Conservation (phyloP, 1,140 invertebrate genomes). For the Rhagoletis zephyria region DNA sequence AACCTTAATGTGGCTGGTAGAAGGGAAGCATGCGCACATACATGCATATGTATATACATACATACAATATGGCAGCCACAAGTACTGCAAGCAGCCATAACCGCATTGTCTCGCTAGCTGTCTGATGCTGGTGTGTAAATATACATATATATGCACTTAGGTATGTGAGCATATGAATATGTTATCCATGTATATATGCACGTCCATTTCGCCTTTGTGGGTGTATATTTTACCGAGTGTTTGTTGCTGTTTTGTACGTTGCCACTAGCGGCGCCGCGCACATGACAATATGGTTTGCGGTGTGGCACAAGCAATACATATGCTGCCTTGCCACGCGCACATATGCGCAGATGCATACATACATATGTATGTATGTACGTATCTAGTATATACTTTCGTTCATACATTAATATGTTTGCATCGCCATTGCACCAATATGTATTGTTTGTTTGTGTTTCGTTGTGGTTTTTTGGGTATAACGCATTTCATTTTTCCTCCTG, state of each 20-base stretch:
- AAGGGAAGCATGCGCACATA: neutral
- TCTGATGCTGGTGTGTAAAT: neutral
- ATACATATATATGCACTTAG: neutral
- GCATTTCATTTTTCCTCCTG: slow-evolving; percentile 12
- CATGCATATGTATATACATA: no score
- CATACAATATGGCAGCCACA: neutral
- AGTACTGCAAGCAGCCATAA: neutral
- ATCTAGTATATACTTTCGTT: neutral
- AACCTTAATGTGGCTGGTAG: slow-evolving; percentile 38
- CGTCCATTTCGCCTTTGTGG: neutral
- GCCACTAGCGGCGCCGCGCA: neutral
- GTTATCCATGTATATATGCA: neutral
- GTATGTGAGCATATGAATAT: neutral
- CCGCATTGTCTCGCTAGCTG: slow-evolving; percentile 35
- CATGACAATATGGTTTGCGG: slow-evolving; percentile 48
- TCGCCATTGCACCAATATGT: neutral
- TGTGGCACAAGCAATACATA: neutral
- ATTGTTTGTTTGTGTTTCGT: slow-evolving; percentile 15
- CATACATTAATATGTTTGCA: neutral
- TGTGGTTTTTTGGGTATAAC: slow-evolving; percentile 36
- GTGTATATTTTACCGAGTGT: neutral
- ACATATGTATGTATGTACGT: neutral
- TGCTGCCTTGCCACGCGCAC: neutral
- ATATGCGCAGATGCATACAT: neutral
- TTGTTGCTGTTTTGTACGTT: slow-evolving; percentile 21